Conservation (phyloP, 2,888 invertebrate species). For the Unio delphinus region DNA sequence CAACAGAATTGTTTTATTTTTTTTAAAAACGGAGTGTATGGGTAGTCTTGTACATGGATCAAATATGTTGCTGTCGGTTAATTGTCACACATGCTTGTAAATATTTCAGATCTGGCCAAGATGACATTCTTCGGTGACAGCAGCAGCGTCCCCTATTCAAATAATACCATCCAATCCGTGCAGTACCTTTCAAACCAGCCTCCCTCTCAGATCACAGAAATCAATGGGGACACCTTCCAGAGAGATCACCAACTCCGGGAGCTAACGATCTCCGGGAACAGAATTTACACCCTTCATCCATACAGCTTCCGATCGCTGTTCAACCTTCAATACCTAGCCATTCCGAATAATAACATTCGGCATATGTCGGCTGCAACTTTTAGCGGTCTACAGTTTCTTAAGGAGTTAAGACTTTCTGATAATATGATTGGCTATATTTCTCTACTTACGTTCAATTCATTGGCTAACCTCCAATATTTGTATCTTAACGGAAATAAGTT, state of each 20-base stretch:
- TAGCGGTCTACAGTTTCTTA: conserved; percentile 26
- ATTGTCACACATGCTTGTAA: not conserved
- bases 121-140: conserved; percentile 45
- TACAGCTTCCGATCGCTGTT: conserved; percentile 36
- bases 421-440: conserved; percentile 43
- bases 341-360: conserved; percentile 47
- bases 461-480: conserved; percentile 26
- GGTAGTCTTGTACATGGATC: no score
- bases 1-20: no score
- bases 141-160: conserved; percentile 12
- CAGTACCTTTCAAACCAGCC: conserved; percentile 2
- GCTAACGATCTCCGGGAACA: conserved; percentile 44
- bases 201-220: conserved; percentile 34
- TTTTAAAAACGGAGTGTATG: no score
- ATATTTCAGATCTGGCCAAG: conserved; percentile 38
- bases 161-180: not conserved
- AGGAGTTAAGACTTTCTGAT: conserved; percentile 39
- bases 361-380: conserved; percentile 48
- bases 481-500: conserved; percentile 46
- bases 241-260: conserved; percentile 28
- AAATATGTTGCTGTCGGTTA: no score
- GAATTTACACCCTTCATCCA: conserved; percentile 40
- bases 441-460: conserved; percentile 29
- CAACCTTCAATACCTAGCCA: conserved; percentile 29
- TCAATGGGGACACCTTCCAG: conserved; percentile 36